Base-by-base conservation (phyloP, 2,113 vertebrate genomes). In the Nycticorax nycticorax region DNA sequence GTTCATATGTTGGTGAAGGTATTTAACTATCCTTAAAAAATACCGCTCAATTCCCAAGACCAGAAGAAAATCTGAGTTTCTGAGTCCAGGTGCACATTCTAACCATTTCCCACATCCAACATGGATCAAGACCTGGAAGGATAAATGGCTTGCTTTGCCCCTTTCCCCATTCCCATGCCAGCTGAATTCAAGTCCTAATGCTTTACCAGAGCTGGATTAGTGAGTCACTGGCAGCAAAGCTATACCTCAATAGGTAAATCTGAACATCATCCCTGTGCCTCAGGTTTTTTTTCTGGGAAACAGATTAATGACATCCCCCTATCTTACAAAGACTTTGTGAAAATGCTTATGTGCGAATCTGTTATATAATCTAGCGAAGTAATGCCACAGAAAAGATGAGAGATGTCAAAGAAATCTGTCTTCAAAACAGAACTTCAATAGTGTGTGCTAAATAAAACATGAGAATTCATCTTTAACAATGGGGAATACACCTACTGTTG, bases 401-500 rank as follows among this genome's bases (percentile, higher is more conserved):
- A 82, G 24, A 48, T 37, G 59, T 88, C 85, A 93, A 71, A 94
- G 43, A 79, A 57, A 64, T 57, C 60, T 62, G n/a, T 63, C 85
- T 94, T 93, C 82, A 81, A 92, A 94, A 77, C 20, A 69, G 63
- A 93, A 83, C 59, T 89, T 92, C 75, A 94, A 63, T 63, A 83
- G 50, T 10, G 12, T 21, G 21, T 80, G 18, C 74, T 97, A 96
- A 95, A 94, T 94, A 92, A 95, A 95, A 95, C 75, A 95, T 72
- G 33, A 93, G 57, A 88, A 87, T 71, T 90, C 55, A 32, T 81
- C 63, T 66, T 94, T 80, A 84, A 93, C 78, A 88, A 69, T 57
- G 28, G 94, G 23, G 35, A 95, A 83, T 77, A 84, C 18, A 90
- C 48, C 52, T 88, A 64, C 63, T 77, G 63, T 92, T 77, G 63